Percentiles rank a stretch among this genome's conserved stretches.
Evolutionary conservation across 2,113 vertebrate species (phyloP).

Genomic region (Ammodramus savannarum): DNA sequence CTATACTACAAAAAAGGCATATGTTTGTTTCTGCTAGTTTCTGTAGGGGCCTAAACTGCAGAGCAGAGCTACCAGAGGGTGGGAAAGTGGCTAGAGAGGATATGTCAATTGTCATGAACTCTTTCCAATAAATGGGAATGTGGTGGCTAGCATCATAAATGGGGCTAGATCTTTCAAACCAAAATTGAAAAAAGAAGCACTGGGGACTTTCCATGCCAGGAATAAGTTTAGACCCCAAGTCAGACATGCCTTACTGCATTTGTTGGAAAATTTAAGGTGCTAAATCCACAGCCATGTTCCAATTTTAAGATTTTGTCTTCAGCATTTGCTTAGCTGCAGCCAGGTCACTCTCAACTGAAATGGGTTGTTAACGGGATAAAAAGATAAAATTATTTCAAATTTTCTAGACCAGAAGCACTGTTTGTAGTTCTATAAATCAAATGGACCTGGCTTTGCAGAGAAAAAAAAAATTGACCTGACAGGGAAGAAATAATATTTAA

Average conservation of each 20-base stretch:
- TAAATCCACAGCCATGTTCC: background rate
- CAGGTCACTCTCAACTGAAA: background rate
- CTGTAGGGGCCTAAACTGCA: background rate
- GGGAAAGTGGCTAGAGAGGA: background rate
- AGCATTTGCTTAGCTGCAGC: background rate
- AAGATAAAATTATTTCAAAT: background rate
- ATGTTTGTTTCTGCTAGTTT: background rate
- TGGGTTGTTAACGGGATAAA: background rate
- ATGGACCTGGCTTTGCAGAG: background rate
- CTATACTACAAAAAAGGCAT: background rate
- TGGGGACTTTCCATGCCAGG: background rate
- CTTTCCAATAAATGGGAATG: background rate
- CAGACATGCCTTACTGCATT: background rate
- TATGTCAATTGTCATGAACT: background rate
- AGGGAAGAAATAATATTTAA: background rate
- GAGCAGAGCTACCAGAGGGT: background rate
- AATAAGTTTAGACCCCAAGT: background rate
- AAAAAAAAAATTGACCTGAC: background rate
- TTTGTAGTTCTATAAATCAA: background rate
- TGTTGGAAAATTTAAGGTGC: background rate
- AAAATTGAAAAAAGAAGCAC: background rate
- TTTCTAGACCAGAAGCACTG: background rate
- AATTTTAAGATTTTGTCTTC: background rate
- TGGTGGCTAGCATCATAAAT: background rate
- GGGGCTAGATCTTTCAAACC: background rate